phyloP scores from a whole-genome alignment of 35 echinoderm and acorn worm genomes.

The Ophioderma brevispina region DNA sequence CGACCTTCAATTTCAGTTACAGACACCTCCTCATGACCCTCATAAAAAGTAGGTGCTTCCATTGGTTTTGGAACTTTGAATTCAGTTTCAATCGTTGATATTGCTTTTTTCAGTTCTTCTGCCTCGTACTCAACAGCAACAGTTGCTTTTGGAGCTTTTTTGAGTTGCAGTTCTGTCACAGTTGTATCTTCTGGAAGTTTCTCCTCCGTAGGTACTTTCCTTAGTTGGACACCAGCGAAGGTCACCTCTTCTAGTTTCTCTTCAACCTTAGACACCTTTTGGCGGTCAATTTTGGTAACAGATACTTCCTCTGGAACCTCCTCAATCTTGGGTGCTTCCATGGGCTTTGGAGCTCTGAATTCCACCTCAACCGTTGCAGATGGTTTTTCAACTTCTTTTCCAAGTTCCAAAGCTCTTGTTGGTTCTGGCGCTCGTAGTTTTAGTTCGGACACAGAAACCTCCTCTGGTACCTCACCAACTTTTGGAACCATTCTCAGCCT shows the following conservation, averaged over 20 bases:
- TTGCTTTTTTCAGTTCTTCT: not conserved
- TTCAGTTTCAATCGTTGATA: too few species aligned
- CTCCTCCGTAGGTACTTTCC: conserved; percentile 19
- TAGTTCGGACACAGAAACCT: not conserved
- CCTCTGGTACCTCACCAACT: not conserved
- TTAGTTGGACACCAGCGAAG: conserved; percentile 23
- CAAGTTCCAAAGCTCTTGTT: not conserved
- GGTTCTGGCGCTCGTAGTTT: not conserved
- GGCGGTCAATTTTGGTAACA: not conserved
- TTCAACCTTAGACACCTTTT: not conserved
- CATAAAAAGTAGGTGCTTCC: too few species aligned
- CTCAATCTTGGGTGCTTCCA: not conserved
- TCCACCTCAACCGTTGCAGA: not conserved
- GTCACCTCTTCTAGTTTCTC: conserved; percentile 29
- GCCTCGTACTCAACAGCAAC: not conserved
- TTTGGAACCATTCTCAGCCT: not conserved
- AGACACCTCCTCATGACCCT: too few species aligned
- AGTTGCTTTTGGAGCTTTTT: not conserved
- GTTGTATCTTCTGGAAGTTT: not conserved
- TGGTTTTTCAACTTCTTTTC: not conserved
- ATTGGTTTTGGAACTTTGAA: too few species aligned
- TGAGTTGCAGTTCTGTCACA: not conserved
- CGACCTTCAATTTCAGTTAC: not conserved
- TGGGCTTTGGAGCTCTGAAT: not conserved
- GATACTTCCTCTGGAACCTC: not conserved